Evolutionary conservation across 2,113 vertebrate species (phyloP), one percentile per base, ranked within the genome.

Genomic region (Ranitomeya imitator): DNA sequence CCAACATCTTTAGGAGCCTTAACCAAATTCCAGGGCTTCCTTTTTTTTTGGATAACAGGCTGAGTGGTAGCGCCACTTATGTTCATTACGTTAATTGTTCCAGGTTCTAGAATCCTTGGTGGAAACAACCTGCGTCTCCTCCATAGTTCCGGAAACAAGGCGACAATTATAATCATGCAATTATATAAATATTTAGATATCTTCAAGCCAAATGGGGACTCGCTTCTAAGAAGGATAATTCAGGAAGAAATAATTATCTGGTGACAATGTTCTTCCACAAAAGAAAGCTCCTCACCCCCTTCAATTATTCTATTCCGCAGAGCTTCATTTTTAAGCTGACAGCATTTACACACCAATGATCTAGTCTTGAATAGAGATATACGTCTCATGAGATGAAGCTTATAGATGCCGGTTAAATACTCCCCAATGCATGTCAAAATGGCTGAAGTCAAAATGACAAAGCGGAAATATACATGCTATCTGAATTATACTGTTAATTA

Each of bases 201-300:
- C n/a, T n/a, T 23, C 4, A 14, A 19, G 21, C 5, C 23, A 79
- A 79, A 54, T n/a, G 52, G 21, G 12, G 52, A 79, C 77, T 79
- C 52, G 0, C 57, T 55, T 78, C 51, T 14, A 0, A 16, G n/a
- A 51, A 55, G 51, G 3, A 13, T 76, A 76, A 76, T 51, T 15
- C 7, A 51, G 16, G 45, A 51, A 23, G 51, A 79, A 79, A 79
- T 57, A 57, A 79, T 79, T 79, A 55, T 79, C 51, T 79, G 21
- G 76, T 79, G 77, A 55, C 77, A 79, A 80, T 80, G 55, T 80
- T 60, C 78, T 18, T 26, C 14, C 55, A 78, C 54, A 79, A 55
- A 23, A 76, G 73, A 76, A 76, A 76, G 18, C 45, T 51, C 16
- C 21, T 76, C 73, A 19, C 73, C 18, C 73, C 23, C 73, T 51